Evolutionary conservation across 2,113 vertebrate species (phyloP).

Genomic region (Otis tarda): DNA sequence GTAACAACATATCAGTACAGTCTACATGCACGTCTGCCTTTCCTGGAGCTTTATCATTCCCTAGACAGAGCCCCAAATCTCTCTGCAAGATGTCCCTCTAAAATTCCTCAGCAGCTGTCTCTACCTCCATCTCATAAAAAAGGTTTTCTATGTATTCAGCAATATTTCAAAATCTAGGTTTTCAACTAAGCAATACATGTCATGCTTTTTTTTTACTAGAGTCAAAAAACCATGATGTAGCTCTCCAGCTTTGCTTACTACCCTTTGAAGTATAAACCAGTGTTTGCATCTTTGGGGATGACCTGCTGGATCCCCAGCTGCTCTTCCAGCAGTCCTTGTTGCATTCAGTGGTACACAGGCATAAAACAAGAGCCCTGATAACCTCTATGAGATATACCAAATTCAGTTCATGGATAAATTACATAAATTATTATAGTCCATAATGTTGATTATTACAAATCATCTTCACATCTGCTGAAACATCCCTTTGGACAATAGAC

Average conservation of each 20-base stretch:
- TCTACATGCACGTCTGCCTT: background rate
- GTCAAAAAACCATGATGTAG: background rate
- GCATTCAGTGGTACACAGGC: background rate
- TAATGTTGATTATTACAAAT: background rate
- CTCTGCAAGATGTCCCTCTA: background rate
- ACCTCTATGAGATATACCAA: background rate
- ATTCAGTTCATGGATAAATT: background rate
- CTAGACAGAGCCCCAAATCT: background rate
- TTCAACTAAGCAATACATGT: background rate
- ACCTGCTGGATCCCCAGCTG: background rate
- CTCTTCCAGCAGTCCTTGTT: background rate
- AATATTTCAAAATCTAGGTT: background rate
- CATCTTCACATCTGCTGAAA: background rate
- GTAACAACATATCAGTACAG: background rate
- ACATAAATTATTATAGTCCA: background rate
- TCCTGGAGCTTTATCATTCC: background rate
- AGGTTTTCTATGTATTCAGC: background rate
- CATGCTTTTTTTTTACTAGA: background rate
- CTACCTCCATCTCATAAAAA: background rate
- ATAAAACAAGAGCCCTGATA: background rate
- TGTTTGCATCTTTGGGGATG: background rate
- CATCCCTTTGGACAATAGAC: background rate
- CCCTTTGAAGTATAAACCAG: background rate
- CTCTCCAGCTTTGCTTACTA: background rate
- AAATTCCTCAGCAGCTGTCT: background rate